A percentile compares a stretch with the other conserved stretches of the same genome.
Evolutionary conservation across 2,797 vertebrate species (phyloP).

Genomic region (Hemitrygon akajei): DNA sequence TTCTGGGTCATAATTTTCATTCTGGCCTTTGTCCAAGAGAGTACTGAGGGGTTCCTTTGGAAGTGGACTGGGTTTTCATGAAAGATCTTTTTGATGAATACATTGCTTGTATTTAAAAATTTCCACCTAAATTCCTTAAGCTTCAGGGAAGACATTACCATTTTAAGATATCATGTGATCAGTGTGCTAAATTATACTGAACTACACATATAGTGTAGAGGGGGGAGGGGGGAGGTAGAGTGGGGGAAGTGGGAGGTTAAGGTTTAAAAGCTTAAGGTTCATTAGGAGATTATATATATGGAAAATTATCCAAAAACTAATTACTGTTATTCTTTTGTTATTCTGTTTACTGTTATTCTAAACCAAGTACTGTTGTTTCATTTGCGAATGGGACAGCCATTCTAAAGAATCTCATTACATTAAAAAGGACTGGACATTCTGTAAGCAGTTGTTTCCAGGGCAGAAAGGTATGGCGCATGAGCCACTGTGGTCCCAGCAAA

Average conservation of each 20-base stretch:
- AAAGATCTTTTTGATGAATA: conserved; percentile 6
- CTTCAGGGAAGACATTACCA: not conserved
- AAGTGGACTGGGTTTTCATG: conserved; percentile 46
- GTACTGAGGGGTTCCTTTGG: conserved; percentile 59
- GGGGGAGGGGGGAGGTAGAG: too few relatives aligned
- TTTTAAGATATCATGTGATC: not conserved
- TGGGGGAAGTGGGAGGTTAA: too few relatives aligned
- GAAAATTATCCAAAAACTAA: not conserved
- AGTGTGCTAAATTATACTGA: not conserved
- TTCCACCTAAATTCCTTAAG: conserved; percentile 28
- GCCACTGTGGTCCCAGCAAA: too few relatives aligned
- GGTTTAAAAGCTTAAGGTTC: not conserved
- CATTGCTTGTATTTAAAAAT: conserved; percentile 12
- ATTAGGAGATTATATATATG: not conserved
- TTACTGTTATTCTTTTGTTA: too few relatives aligned
- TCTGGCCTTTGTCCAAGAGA: conserved; percentile 43
- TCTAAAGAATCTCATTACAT: too few relatives aligned
- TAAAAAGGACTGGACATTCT: too few relatives aligned
- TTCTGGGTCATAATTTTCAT: conserved; percentile 43
- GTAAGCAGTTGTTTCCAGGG: too few relatives aligned
- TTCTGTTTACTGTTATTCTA: too few relatives aligned
- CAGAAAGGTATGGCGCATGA: too few relatives aligned
- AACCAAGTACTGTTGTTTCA: too few relatives aligned
- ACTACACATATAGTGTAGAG: not conserved
- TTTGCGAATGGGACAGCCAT: too few relatives aligned